Base-by-base conservation (phyloP, 2,113 vertebrate species). In the Pavo muticus region DNA sequence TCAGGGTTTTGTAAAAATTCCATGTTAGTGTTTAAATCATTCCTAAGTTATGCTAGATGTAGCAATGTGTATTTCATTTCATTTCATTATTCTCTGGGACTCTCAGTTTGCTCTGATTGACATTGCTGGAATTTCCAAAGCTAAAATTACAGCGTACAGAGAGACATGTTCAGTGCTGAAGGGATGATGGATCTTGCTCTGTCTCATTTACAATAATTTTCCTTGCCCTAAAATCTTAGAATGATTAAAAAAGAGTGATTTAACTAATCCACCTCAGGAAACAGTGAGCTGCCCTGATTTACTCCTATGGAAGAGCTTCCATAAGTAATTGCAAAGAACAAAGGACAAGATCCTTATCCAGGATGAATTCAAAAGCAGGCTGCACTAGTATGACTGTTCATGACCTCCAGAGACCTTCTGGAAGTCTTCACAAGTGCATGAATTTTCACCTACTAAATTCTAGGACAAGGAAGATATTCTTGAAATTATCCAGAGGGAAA, bases 51-150 rank as follows among this genome's bases (percentile, higher is more conserved):
- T 75, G 57, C 39, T 80, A 23, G 27, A 86, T 74, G 21, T 70
- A 87, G 82, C 40, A 54, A 19, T 30, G 40, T 69, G 37, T 90
- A 45, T 74, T 85, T 89, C 89, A 45, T 45, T 45, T 45, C 42
- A 47, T 20, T 47, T 47, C 45, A 42, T 91, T 79, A 47, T 90
- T 95, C 48, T 30, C 75, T 69, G 48, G 40, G 76, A 54, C 44
- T 90, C 85, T 88, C 15, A 20, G 19, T 71, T 95, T 90, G 40
- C 40, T 81, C 30, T 94, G 73, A 84, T 18, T 81, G 61, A 91
- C 64, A 24, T 14, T 87, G 29, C 76, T 93, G 85, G 44, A 94
- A 84, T 90, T 94, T 90, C 76, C 70, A 61, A 76, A 77, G 73
- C 42, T 90, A 48, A 94, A 82, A 87, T 94, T 84, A 93, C 47